A percentile compares a stretch with the other conserved stretches of the same genome.
Conservation (phyloP, 2,113 vertebrate genomes). For the Gymnorhina tibicen region DNA sequence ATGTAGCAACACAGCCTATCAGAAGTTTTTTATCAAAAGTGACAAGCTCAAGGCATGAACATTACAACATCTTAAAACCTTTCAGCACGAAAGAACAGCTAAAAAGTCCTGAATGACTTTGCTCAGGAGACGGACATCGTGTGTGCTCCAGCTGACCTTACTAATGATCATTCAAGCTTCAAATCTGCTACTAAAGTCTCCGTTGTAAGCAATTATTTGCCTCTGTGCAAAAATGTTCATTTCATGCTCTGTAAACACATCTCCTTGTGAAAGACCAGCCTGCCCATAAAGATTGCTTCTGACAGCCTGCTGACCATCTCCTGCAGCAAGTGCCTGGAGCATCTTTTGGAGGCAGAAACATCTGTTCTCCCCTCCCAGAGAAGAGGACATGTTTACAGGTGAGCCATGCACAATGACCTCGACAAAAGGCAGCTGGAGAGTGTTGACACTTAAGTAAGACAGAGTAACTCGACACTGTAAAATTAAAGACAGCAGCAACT, state of each 20-base stretch:
- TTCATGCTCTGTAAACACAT: constrained; percentile 79
- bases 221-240: constrained; percentile 74
- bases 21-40: background rate
- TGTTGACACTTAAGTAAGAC: background rate
- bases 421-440: background rate
- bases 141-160: constrained; percentile 57
- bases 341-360: background rate
- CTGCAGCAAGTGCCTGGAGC: constrained; percentile 1
- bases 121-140: constrained; percentile 21
- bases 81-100: background rate
- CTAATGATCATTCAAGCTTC: constrained; percentile 59
- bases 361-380: background rate
- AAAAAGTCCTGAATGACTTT: constrained; percentile 1
- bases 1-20: background rate
- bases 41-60: background rate
- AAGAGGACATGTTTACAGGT: background rate
- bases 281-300: constrained; percentile 60
- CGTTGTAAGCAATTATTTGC: constrained; percentile 68
- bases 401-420: background rate
- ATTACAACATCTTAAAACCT: background rate
- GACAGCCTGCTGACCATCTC: constrained; percentile 63
- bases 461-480: background rate
- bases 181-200: constrained; percentile 56
- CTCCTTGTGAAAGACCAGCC: constrained; percentile 64
- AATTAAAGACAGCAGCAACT: background rate